A percentile compares a stretch with the other conserved stretches of the same genome.
phyloP scores from a whole-genome alignment of 2,888 invertebrate genomes.

The Helobdella robusta region DNA sequence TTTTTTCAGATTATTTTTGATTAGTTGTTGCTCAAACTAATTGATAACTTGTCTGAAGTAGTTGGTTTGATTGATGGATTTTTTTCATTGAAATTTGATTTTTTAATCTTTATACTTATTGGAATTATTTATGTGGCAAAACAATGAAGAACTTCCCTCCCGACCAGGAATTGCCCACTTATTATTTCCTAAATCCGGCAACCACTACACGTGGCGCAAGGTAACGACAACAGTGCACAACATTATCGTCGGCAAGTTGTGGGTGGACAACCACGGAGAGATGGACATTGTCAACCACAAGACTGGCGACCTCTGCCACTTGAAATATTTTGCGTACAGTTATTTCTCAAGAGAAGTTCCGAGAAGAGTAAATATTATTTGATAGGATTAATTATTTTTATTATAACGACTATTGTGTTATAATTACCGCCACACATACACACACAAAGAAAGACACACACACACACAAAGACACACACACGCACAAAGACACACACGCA shows the following conservation, averaged over 20 bases:
- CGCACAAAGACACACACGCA: too few species aligned
- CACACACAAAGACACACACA: too few species aligned
- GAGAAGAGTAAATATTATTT: slow-evolving; percentile 51
- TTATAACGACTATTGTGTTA: too few species aligned
- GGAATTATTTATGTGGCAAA: not conserved
- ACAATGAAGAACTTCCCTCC: not conserved
- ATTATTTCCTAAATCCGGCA: slow-evolving; percentile 54
- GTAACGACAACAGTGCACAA: slow-evolving; percentile 97
- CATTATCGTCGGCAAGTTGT: slow-evolving; percentile 91
- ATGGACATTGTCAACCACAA: slow-evolving; percentile 90
- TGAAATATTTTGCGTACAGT: slow-evolving; percentile 94
- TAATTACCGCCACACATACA: too few species aligned
- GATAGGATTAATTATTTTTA: too few species aligned
- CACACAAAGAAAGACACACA: too few species aligned
- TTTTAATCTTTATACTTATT: not conserved
- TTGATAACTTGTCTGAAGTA: not conserved
- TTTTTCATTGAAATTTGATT: not conserved
- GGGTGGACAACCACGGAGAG: slow-evolving; percentile 99
- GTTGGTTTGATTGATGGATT: not conserved
- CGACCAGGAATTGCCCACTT: slow-evolving; percentile 55
- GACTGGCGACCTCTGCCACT: slow-evolving; percentile 81
- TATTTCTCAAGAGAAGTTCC: slow-evolving; percentile 95
- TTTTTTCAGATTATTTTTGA: not conserved
- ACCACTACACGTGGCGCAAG: slow-evolving; percentile 95
- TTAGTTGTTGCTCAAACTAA: not conserved